Evolutionary conservation across 2,797 vertebrate species (phyloP).

Genomic region (Pseudotriccus pelzelni): DNA sequence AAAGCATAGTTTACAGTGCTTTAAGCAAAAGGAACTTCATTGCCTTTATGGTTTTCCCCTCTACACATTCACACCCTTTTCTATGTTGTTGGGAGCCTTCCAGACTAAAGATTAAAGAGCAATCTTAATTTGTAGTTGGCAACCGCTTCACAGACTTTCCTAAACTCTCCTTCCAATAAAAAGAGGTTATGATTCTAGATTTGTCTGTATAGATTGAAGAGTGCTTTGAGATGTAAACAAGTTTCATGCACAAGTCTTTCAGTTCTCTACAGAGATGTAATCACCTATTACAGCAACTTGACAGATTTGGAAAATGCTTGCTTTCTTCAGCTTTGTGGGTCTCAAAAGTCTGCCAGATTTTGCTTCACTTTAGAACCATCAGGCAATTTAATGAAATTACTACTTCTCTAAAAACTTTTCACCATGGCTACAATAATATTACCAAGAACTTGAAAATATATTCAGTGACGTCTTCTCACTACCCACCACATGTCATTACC

Average conservation of each 20-base stretch:
- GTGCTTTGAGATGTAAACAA: background rate
- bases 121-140: constrained; percentile 28
- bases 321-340: background rate
- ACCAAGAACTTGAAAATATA: background rate
- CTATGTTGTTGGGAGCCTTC: background rate
- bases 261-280: background rate
- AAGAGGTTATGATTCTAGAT: background rate
- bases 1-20: background rate
- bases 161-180: background rate
- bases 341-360: background rate
- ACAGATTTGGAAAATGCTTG: background rate
- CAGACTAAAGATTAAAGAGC: constrained; percentile 13
- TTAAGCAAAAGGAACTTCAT: background rate
- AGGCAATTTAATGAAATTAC: background rate
- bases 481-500: background rate
- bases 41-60: background rate
- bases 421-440: background rate
- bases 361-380: background rate
- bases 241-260: background rate
- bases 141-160: background rate
- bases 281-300: background rate
- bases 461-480: background rate
- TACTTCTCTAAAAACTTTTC: background rate
- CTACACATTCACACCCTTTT: background rate
- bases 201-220: background rate